Evolutionary conservation across 2,888 invertebrate species (phyloP), one percentile per base, ranked within the genome.

Genomic region (Acleris laterana): DNA sequence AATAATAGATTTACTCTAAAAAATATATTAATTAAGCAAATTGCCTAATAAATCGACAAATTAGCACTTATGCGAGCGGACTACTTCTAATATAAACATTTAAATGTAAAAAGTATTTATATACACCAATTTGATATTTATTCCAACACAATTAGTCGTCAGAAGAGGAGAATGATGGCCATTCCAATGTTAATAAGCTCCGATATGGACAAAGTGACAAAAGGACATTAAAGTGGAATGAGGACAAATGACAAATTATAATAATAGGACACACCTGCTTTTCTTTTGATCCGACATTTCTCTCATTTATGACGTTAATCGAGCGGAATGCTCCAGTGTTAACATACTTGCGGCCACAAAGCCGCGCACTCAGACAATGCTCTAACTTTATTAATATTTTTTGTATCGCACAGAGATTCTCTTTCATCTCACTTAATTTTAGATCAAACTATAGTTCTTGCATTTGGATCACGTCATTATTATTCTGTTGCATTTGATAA

Each of bases 231-330:
- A 85, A 85, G 79, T 76, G 73, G 80, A 80, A 83, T 83, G 84
- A 86, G 82, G 79, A 83, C 83, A 82, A 88, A 90, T 91, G 90
- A 90, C 90, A 89, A 89, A 91, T 91, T 89, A 87, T 89, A 84
- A 87, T 90, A 93, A 92, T 89, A 87, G 86, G 82, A 82, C 80
- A 90, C 92, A 93, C 93, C 93, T 93, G 93, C 87, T 90, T 90
- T 92, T 88, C 92, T 91, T 91, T 91, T 90, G 93, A 93, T 92
- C 91, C 81, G 81, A 87, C 89, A 91, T 89, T 90, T 90, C 90
- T 90, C 92, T 92, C 91, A 91, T 92, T 92, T 93, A 92, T 93
- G 91, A 90, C 80, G 83, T 84, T 89, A 92, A 93, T 91, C 85
- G 92, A 89, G 87, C 90, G 90, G 85, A 88, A 88, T 90, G 84